Base-by-base conservation (phyloP, 2,113 vertebrate species). In the Pedetes capensis region DNA sequence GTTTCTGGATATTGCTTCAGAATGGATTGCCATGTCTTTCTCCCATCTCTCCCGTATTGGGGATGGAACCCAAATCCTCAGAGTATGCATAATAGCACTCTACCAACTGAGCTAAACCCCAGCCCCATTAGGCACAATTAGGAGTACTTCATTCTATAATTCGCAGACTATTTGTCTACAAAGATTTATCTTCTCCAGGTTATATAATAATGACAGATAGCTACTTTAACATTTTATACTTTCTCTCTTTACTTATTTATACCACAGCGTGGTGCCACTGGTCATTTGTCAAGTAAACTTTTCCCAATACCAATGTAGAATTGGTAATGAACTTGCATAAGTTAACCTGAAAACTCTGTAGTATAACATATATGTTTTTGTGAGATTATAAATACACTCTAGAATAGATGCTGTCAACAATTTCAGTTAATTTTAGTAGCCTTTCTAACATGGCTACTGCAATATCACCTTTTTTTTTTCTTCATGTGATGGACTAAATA, bases 161-260 rank as follows among this genome's bases (percentile, higher is more conserved):
- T 37, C 5, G 6, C 14, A 74, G 8, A 88, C 39, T 88, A 47
- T 91, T 75, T 74, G 5, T 93, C 44, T 89, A 8, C 55, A 80
- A 87, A 85, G 34, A 85, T 72, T 72, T 95, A 87, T 47, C 17
- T 85, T 61, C 23, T n/a, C 63, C 29, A 76, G 5, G 27, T 44
- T 59, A 32, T 87, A 17, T 69, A 95, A 93, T 86, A 89, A 95
- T 82, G 63, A 75, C 20, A 74, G 39, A 85, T 51, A 81, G 44
- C 29, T 34, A 85, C 18, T 86, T 85, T 78, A 93, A 95, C 76
- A 81, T 94, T 95, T 55, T 82, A 75, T 78, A 23, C 23, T 82
- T 92, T 90, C 79, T 88, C 59, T 78, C 57, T 91, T 95, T 66
- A 80, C n/a, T 93, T 96, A 85, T 92, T 94, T 92, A 93, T 88